Evolutionary conservation across 2,888 invertebrate species (phyloP), one percentile per base, ranked within the genome.

Genomic region (Leucozona laternaria): DNA sequence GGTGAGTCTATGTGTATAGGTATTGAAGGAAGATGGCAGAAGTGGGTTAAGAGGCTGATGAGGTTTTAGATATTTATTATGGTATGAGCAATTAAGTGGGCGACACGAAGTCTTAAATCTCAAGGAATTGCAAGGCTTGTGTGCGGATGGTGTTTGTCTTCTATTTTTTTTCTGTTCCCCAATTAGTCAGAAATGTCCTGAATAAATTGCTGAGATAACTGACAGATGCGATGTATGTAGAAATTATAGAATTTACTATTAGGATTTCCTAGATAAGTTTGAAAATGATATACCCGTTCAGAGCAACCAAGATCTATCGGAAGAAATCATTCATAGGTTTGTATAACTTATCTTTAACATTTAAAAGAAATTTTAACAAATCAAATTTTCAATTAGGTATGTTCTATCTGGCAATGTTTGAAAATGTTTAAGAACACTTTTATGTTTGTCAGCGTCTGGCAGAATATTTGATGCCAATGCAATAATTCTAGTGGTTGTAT

Each of bases 161-260:
- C 15, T 40, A n/a, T 40, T 43, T 43, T 22, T 62, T 48, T 20
- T 25, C 6, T 28, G n/a, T 64, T 20, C 5, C 2, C 53, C 70
- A 78, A 78, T 78, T 79, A 45, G 62, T 71, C 71, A 78, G 62
- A 43, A 5, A 11, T 62, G 78, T 71, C 55, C 62, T 78, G 43
- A 37, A 62, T 71, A 62, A 71, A 68, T 48, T 57, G 48, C 15
- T 13, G 4, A 4, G 57, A 43, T 28, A 62, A 34, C 22, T 37
- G 68, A 37, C 55, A 40, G 60, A 53, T 78, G 20, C 8, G 40
- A 78, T 55, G 25, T 43, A 40, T 60, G 22, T 34, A 17, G 68
- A 77, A 58, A 48, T 68, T 66, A 68, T 31, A 58, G 34, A 58
- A 58, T 17, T 34, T 55, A 1, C 13, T 31, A 22, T 34, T 11